These are phyloP conservation scores for Euplagia quadripunctaria DNA, from an alignment of 2,888 invertebrate genomes.

Conservation along the genomic window DNA sequence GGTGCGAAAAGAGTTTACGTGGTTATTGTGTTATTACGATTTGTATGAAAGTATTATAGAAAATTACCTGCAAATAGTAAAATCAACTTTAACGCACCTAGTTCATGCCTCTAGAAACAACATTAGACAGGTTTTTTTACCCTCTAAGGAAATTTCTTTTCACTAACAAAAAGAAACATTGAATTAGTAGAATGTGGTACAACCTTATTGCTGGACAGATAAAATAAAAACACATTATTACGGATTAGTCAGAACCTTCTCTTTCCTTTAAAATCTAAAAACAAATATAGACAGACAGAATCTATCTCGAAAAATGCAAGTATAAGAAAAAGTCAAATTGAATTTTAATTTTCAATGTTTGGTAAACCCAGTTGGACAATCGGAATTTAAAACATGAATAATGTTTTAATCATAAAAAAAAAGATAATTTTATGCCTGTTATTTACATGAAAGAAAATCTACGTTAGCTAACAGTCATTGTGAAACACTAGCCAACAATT, in stretches of 20 bases:
- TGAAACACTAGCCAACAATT: constrained; percentile 5
- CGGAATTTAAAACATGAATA: neutral
- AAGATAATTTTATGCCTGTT: neutral
- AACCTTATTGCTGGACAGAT: too few species aligned
- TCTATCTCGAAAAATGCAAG: neutral
- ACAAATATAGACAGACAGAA: neutral
- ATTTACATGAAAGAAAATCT: neutral
- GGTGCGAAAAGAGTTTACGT: constrained; percentile 41
- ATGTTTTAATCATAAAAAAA: neutral
- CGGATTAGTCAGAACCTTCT: neutral
- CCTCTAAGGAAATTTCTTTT: neutral
- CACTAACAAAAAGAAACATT: neutral
- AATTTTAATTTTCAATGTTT: neutral
- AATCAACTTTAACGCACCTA: neutral
- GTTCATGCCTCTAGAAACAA: neutral
- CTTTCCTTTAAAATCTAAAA: neutral
- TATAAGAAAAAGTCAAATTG: neutral
- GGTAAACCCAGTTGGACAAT: neutral
- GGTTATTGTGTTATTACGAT: neutral
- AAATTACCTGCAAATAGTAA: neutral
- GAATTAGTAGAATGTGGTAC: too few species aligned
- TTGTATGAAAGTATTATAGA: neutral
- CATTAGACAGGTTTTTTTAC: neutral
- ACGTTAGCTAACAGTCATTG: neutral
- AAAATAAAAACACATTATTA: neutral